Conservation (phyloP, 2,888 invertebrate species). For the Acrobasis consociella region DNA sequence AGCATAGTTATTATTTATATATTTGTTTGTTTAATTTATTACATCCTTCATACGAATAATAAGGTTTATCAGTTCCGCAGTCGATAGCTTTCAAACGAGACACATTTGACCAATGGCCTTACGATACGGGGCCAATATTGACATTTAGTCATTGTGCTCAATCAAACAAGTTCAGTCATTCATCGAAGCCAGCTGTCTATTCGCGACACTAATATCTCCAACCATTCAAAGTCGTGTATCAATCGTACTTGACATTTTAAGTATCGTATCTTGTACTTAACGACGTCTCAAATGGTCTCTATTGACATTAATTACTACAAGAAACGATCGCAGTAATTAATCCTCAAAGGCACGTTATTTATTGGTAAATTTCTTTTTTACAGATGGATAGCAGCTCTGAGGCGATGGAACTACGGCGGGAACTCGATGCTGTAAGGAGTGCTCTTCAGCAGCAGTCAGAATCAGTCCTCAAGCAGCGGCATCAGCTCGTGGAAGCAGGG, state of each 20-base stretch:
- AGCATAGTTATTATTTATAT: neutral
- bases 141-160: conserved; percentile 40
- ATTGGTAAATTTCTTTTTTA: conserved; percentile 56
- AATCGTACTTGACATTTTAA: conserved; percentile 64
- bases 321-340: conserved; percentile 16
- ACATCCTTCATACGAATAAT: neutral
- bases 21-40: conserved; percentile 2
- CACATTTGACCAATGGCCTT: conserved; percentile 43
- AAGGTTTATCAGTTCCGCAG: conserved; percentile 28
- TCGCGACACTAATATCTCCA: conserved; percentile 43
- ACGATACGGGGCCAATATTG: conserved; percentile 31
- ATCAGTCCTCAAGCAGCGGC: conserved; percentile 85
- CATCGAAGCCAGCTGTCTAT: conserved; percentile 42
- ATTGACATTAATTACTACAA: conserved; percentile 34
- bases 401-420: conserved; percentile 82
- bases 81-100: conserved; percentile 36
- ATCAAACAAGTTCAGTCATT: conserved; percentile 38
- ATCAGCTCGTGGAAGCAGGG: conserved; percentile 86
- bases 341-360: conserved; percentile 29
- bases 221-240: conserved; percentile 44
- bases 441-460: conserved; percentile 85
- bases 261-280: conserved; percentile 39
- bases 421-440: conserved; percentile 86
- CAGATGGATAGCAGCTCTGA: conserved; percentile 87
- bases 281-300: conserved; percentile 30